Evolutionary conservation across 2,888 invertebrate species (phyloP).

Genomic region (Rugalucina vietnamica): DNA sequence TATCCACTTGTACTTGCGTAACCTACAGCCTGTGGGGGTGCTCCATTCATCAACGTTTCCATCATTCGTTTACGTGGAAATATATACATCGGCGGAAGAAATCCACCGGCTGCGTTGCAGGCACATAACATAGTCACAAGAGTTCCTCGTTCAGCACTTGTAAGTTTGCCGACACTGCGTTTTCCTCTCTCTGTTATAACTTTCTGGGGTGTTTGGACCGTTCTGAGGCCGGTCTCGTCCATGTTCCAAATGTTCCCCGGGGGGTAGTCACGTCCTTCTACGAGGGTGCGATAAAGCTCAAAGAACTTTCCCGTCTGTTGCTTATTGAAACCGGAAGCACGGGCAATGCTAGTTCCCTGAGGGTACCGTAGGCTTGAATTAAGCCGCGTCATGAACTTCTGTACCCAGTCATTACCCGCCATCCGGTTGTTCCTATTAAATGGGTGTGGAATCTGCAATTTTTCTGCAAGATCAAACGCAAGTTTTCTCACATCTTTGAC

Average conservation of each 20-base stretch:
- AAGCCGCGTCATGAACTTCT: background rate
- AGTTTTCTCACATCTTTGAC: background rate
- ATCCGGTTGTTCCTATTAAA: background rate
- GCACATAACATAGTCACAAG: conserved; percentile 57
- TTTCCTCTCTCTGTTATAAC: background rate
- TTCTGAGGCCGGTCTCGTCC: background rate
- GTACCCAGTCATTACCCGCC: conserved; percentile 20
- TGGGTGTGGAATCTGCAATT: background rate
- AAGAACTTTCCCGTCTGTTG: background rate
- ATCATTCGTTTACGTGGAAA: conserved; percentile 78
- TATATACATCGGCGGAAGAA: conserved; percentile 66
- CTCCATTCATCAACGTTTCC: conserved; percentile 70
- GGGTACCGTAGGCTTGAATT: background rate
- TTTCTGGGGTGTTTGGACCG: background rate
- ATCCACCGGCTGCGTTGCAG: conserved; percentile 60
- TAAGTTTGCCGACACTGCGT: background rate
- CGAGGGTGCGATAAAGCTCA: background rate
- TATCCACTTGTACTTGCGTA: conserved; percentile 75
- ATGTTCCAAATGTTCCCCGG: background rate
- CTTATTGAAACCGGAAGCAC: background rate
- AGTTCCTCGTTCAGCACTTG: conserved; percentile 40
- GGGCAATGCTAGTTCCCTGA: background rate
- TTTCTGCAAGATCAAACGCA: conserved; percentile 13
- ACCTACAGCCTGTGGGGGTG: conserved; percentile 76
- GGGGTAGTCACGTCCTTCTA: background rate